Evolutionary conservation across 2,113 vertebrate species (phyloP).

Genomic region (Melospiza melodia): DNA sequence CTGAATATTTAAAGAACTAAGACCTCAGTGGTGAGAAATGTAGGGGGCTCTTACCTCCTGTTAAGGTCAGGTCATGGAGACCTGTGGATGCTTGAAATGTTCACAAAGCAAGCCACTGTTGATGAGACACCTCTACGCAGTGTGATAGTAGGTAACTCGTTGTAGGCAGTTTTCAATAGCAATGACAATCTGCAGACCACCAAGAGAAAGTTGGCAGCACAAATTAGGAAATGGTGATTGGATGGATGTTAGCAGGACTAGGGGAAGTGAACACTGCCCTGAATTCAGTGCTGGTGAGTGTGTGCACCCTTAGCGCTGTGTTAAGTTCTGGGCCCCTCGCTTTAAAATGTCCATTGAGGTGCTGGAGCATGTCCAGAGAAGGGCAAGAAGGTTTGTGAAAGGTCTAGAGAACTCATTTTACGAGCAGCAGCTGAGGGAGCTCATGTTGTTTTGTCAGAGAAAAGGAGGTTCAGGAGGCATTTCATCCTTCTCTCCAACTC

Average conservation of each 20-base stretch:
- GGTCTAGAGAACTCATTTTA: background rate
- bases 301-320: rapidly evolving
- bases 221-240: background rate
- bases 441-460: background rate
- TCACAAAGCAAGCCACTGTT: background rate
- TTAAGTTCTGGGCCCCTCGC: background rate
- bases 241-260: no score
- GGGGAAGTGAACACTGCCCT: background rate
- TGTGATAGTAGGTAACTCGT: background rate
- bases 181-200: background rate
- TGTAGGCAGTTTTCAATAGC: background rate
- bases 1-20: background rate
- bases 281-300: background rate
- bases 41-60: background rate
- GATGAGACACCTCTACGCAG: background rate
- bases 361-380: background rate
- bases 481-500: background rate
- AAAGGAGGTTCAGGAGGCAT: background rate
- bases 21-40: background rate
- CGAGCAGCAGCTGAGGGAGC: background rate
- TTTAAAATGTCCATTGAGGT: background rate
- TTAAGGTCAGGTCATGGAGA: background rate
- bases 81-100: background rate
- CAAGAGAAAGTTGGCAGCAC: background rate
- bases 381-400: background rate